Base-by-base conservation (phyloP, 1,140 invertebrate species). In the Thrips palmi region DNA sequence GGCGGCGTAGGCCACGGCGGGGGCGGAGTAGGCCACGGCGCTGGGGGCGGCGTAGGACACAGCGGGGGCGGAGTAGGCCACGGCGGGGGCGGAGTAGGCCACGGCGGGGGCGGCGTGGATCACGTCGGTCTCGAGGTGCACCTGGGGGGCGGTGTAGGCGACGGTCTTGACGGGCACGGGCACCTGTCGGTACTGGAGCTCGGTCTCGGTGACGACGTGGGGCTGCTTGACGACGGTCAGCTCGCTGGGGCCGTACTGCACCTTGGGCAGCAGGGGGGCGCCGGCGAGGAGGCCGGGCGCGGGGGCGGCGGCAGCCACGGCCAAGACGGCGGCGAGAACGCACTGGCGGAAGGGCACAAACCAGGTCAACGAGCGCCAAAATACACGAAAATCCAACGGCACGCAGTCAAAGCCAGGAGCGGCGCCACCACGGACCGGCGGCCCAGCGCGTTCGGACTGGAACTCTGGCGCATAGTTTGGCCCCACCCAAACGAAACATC, bases 201-300 rank as follows among this genome's bases (percentile, higher is more conserved):
- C 51, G 22, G 47, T 41, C 29, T 54, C 46, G 1, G 46, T 37
- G 4, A 53, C 43, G 19, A 49, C 45, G 33, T 48, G 42, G 5
- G 49, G 50, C 36, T 53, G 52, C 25, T 39, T 47, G 44, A 54
- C 47, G 7, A 52, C 45, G 1, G 44, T 51, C 11, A 52, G 46
- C 33, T 53, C 44, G n/a, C 51, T 37, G 4, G 52, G 42, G 11
- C 44, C 43, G 4, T 50, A 40, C 8, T 45, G 30, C 4, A 54
- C 51, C 34, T 47, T 52, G 30, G 51, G 45, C n/a, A 50, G 30
- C 17, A 54, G 44, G 7, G 51, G 45, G 10, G 49, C 44, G 15
- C 45, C 27, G 8, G 51, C 28, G 7, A 43, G 41, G 8, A 35
- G 33, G 17, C 39, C n/a, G 18, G 46, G 42, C 0, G 37, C 40